Evolutionary conservation across 2,888 invertebrate species (phyloP).

Genomic region (Dendrolimus houi): DNA sequence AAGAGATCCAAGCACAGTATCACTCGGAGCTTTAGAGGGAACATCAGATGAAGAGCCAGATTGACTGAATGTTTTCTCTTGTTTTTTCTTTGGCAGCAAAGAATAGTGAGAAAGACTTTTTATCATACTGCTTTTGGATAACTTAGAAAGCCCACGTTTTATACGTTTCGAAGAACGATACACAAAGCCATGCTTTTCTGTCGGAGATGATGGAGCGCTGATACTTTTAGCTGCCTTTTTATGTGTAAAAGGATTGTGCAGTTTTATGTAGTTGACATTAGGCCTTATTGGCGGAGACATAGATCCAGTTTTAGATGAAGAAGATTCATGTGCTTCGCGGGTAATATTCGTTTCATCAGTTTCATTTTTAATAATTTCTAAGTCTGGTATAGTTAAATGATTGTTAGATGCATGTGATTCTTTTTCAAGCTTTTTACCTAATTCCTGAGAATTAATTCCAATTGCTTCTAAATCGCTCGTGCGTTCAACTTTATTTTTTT

Average conservation of each 20-base stretch:
- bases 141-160: conserved; percentile 51
- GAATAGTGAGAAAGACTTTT: conserved; percentile 67
- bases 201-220: conserved; percentile 63
- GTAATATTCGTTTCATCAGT: conserved; percentile 11
- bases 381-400: background rate
- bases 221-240: conserved; percentile 55
- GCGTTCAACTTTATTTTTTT: conserved; percentile 6
- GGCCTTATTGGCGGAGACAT: conserved; percentile 46
- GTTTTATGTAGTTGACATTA: conserved; percentile 44
- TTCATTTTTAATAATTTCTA: conserved; percentile 8
- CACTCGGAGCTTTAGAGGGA: conserved; percentile 55
- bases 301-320: conserved; percentile 23
- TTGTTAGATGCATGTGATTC: background rate
- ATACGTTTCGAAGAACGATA: conserved; percentile 63
- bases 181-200: conserved; percentile 57
- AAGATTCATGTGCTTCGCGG: conserved; percentile 13
- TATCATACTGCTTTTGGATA: conserved; percentile 64
- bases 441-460: background rate
- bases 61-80: conserved; percentile 43
- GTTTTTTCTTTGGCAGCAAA: conserved; percentile 56
- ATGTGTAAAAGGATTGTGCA: conserved; percentile 59
- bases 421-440: background rate
- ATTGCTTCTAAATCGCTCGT: background rate
- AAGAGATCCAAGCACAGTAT: conserved; percentile 71
- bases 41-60: conserved; percentile 57